Percentiles rank a stretch among this genome's conserved stretches.
These are phyloP conservation scores for Heliconius hewitsoni DNA, from an alignment of 1,140 invertebrate genomes.

Conservation along the genomic window DNA sequence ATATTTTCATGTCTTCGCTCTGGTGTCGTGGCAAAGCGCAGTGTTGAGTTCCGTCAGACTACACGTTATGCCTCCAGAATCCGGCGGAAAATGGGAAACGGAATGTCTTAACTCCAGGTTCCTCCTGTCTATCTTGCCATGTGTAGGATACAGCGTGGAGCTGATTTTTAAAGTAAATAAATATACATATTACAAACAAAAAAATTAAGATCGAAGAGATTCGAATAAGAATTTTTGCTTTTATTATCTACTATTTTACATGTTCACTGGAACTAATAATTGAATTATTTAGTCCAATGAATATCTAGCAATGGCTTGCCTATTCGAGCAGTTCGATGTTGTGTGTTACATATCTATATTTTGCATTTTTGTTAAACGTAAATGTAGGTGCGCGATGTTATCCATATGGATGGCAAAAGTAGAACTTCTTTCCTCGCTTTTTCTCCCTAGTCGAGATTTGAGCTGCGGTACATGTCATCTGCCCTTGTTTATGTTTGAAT, in stretches of 20 bases:
- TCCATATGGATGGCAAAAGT: background rate
- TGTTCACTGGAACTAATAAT: constrained; percentile 42
- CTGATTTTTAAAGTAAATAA: too few species aligned
- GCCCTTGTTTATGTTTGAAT: background rate
- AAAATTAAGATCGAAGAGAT: background rate
- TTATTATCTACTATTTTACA: constrained; percentile 15
- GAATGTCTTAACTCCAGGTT: too few species aligned
- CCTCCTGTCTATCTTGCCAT: too few species aligned
- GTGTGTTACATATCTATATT: constrained; percentile 20
- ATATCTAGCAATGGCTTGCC: constrained; percentile 55
- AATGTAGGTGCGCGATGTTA: background rate
- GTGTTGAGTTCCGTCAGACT: too few species aligned
- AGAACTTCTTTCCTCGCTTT: background rate
- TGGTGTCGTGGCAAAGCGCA: too few species aligned
- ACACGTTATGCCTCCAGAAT: too few species aligned
- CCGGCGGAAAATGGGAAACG: too few species aligned
- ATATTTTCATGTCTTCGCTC: too few species aligned
- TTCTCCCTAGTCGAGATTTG: background rate
- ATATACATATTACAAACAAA: too few species aligned
- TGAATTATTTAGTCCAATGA: constrained; percentile 52
- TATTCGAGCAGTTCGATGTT: constrained; percentile 55
- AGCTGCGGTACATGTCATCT: background rate
- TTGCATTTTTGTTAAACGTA: constrained; percentile 19
- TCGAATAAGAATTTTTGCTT: background rate
- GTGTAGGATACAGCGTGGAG: too few species aligned